These are phyloP conservation scores for Schmidtea mediterranea DNA, from an alignment of 1,140 invertebrate genomes.

Conservation along the genomic window DNA sequence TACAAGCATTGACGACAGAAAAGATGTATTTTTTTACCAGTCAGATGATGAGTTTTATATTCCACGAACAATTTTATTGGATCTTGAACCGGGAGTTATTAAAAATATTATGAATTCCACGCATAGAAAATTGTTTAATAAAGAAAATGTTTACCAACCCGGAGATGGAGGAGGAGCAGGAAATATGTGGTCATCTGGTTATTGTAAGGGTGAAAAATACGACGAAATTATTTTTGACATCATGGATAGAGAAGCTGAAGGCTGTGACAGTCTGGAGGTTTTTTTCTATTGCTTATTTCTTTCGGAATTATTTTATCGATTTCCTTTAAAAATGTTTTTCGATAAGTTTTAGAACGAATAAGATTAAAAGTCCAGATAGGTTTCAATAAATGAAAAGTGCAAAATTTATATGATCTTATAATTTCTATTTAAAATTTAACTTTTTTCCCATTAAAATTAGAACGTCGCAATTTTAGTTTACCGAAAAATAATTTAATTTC, in stretches of 20 bases:
- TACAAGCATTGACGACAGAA: conserved; percentile 52
- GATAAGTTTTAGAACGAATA: no score
- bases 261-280: conserved; percentile 75
- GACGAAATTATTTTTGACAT: conserved; percentile 97
- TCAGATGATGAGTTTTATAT: conserved; percentile 96
- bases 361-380: no score
- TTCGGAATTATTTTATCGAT: no score
- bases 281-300: no score
- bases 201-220: conserved; percentile 43
- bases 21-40: conserved; percentile 96
- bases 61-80: conserved; percentile 68
- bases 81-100: conserved; percentile 87
- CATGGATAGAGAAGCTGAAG: conserved; percentile 86
- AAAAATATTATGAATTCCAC: conserved; percentile 77
- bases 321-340: no score
- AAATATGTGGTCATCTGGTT: conserved; percentile 95
- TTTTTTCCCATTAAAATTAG: no score
- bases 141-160: conserved; percentile 84
- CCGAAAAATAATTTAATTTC: no score
- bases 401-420: no score
- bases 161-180: conserved; percentile 93
- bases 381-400: no score
- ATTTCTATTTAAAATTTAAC: no score
- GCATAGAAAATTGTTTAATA: conserved; percentile 85
- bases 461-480: no score